Evolutionary conservation across 2,797 vertebrate species (phyloP), one percentile per base, ranked within the genome.

Genomic region (Malurus leucopterus): DNA sequence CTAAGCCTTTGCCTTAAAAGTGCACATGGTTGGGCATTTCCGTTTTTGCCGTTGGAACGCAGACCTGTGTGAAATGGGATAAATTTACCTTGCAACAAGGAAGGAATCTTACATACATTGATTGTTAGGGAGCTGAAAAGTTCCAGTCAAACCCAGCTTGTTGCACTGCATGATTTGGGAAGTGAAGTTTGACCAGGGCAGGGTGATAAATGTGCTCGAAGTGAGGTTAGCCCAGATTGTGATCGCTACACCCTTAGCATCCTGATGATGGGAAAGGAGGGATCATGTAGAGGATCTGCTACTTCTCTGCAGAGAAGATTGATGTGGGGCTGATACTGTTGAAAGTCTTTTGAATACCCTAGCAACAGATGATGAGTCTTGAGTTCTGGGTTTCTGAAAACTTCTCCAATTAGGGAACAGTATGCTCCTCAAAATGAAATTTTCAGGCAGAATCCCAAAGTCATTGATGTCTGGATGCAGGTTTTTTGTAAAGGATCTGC

Each of bases 131-230:
- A 41, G 54, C 13, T 78, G 5, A 57, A 61, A 21, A 61, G 8
- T 40, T 53, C 9, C 2, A 3, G 30, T 58, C 24, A 50, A 74
- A 41, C 7, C 5, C 18, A 13, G 2, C 21, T 18, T 40, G 18
- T 62, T 72, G 20, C 26, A 6, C 29, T 34, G 18, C 8, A 1
- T 32, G 19, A 3, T 57, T 87, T 84, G 53, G 26, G 32, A 64
- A 57, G 17, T 8, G 20, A 65, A 47, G 23, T 21, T 81, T 67
- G 21, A 17, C 18, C 44, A 5, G 8, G 20, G 9, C 46, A 46
- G 8, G 16, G n/a, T 43, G 16, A 32, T 1, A 6, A n/a, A 38
- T 53, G 16, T 2, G 4, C 29, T 72, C 0, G 0, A 30, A 36
- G 13, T 19, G 5, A 46, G 34, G 4, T 72, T 78, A 69, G 20